phyloP scores from a whole-genome alignment of 2,113 vertebrate species.

The Grus americana region DNA sequence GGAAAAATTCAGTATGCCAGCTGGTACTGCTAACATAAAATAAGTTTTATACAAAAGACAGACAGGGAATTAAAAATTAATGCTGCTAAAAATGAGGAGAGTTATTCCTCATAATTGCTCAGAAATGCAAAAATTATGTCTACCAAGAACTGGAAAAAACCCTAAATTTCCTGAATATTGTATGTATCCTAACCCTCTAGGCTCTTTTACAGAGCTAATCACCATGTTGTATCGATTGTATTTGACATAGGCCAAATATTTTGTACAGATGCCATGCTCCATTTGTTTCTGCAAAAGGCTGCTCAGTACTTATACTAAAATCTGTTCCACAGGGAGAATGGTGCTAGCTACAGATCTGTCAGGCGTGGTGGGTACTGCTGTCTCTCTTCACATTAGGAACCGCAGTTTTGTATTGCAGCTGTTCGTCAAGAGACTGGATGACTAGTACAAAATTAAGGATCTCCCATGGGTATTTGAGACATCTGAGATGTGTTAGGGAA shows the following conservation, averaged over 20 bases:
- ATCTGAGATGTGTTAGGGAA: not conserved
- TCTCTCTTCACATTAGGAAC: not conserved
- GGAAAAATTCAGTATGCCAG: not conserved
- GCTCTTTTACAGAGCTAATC: not conserved
- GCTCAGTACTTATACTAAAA: not conserved
- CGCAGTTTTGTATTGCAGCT: not conserved
- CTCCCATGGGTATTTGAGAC: not conserved
- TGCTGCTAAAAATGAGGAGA: not conserved
- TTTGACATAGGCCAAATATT: not conserved
- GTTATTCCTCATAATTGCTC: not conserved
- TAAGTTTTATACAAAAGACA: not conserved
- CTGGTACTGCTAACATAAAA: not conserved
- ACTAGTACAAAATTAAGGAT: not conserved
- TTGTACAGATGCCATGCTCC: not conserved
- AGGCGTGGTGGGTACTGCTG: not conserved
- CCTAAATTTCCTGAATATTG: not conserved
- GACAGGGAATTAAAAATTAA: not conserved
- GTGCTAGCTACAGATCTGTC: not conserved
- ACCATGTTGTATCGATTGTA: not conserved
- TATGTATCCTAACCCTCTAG: not conserved
- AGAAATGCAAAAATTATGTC: not conserved
- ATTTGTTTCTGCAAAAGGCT: not conserved
- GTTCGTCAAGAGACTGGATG: not conserved
- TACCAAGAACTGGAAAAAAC: not conserved
- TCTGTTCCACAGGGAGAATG: not conserved